These are phyloP conservation scores for Huso huso DNA, from an alignment of 2,797 vertebrate genomes.

Conservation along the genomic window DNA sequence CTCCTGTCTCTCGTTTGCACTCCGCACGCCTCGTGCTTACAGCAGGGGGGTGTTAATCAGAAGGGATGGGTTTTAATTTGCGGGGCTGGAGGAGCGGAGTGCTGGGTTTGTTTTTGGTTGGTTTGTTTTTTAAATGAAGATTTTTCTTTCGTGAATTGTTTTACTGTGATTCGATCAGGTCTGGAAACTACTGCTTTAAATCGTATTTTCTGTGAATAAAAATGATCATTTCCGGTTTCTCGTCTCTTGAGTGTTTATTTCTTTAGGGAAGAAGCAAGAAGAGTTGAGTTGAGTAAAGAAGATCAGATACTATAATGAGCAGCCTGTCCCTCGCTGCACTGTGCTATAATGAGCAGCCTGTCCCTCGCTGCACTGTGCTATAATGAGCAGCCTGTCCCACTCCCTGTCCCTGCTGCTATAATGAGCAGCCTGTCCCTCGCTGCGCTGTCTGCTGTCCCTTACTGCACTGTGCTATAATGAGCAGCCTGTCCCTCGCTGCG, in stretches of 20 bases:
- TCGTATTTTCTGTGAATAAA: conserved; percentile 8
- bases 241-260: too few species aligned
- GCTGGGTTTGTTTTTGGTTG: neutral
- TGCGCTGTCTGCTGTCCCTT: neutral
- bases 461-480: too few species aligned
- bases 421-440: too few species aligned
- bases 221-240: neutral
- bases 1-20: neutral
- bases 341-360: too few species aligned
- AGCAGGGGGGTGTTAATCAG: too few species aligned
- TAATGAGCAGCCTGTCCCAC: too few species aligned
- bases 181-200: conserved; percentile 8
- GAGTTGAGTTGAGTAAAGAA: too few species aligned
- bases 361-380: neutral
- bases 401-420: too few species aligned
- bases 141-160: neutral
- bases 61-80: too few species aligned
- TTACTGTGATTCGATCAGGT: conserved; percentile 7
- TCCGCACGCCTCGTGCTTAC: neutral
- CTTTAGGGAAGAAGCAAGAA: too few species aligned
- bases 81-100: too few species aligned
- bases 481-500: neutral
- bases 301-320: neutral
- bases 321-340: neutral
- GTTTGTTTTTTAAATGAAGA: neutral